Evolutionary conservation across 2,797 vertebrate species (phyloP).

Genomic region (Fistularia tabacaria): DNA sequence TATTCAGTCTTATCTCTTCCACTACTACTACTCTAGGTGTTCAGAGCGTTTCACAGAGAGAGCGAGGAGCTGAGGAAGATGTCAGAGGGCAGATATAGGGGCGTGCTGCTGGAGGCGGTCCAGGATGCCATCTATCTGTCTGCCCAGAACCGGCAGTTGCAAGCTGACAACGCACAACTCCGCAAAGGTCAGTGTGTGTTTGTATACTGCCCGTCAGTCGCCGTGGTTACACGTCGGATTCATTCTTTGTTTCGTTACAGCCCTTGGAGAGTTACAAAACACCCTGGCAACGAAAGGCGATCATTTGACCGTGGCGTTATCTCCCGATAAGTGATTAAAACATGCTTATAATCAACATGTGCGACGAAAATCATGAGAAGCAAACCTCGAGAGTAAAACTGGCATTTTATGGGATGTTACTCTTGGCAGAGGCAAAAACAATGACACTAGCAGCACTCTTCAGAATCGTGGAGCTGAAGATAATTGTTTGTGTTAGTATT

Average conservation of each 20-base stretch:
- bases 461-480: neutral
- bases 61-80: conserved; percentile 74
- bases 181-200: conserved; percentile 41
- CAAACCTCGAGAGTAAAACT: neutral
- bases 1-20: neutral
- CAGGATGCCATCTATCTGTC: conserved; percentile 75
- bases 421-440: too few species aligned
- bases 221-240: too few species aligned
- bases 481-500: too few species aligned
- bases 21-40: conserved; percentile 68
- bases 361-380: neutral
- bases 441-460: conserved; percentile 42
- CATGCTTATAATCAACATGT: neutral
- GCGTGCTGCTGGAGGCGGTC: conserved; percentile 76
- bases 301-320: conserved; percentile 9
- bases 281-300: conserved; percentile 39
- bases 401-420: conserved; percentile 40
- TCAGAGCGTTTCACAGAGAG: conserved; percentile 73
- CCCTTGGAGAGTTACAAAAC: conserved; percentile 66
- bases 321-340: conserved; percentile 17
- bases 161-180: conserved; percentile 67
- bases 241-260: conserved; percentile 36
- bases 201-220: neutral
- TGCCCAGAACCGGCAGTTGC: conserved; percentile 76
- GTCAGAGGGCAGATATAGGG: conserved; percentile 68